Percentiles rank a stretch among this genome's conserved stretches.
phyloP scores from a whole-genome alignment of 2,888 invertebrate species.

The Alviniconcha strummeri region DNA sequence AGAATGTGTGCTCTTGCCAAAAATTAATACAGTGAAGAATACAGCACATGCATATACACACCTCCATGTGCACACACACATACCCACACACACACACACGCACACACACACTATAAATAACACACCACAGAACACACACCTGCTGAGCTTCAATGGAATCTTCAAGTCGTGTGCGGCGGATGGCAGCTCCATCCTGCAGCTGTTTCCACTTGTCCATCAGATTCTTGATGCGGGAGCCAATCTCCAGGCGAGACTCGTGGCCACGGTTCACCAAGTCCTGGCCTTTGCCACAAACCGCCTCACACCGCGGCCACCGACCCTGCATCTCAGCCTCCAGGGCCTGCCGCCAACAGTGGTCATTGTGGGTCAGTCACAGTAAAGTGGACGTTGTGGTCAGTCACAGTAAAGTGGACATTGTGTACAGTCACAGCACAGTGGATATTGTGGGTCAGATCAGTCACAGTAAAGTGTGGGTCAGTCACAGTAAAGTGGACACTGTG shows the following conservation, averaged over 20 bases:
- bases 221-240: slow-evolving; percentile 87
- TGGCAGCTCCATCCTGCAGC: slow-evolving; percentile 87
- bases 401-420: no score
- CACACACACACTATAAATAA: neutral
- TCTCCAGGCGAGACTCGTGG: slow-evolving; percentile 88
- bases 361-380: neutral
- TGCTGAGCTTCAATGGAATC: slow-evolving; percentile 95
- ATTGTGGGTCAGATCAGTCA: neutral
- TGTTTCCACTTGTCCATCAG: slow-evolving; percentile 90
- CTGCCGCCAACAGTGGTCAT: slow-evolving; percentile 55
- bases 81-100: neutral
- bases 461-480: neutral
- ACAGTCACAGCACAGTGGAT: neutral
- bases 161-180: slow-evolving; percentile 79
- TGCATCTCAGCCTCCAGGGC: slow-evolving; percentile 88
- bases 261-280: slow-evolving; percentile 85
- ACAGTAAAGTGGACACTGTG: no score
- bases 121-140: slow-evolving; percentile 70
- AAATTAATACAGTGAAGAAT: no score
- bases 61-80: neutral
- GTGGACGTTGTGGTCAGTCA: neutral
- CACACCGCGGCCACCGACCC: slow-evolving; percentile 73
- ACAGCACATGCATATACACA: neutral
- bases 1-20: no score
- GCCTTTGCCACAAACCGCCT: slow-evolving; percentile 80